These are phyloP conservation scores for Pasiphila rectangulata DNA, from an alignment of 2,888 invertebrate species.

Conservation along the genomic window DNA sequence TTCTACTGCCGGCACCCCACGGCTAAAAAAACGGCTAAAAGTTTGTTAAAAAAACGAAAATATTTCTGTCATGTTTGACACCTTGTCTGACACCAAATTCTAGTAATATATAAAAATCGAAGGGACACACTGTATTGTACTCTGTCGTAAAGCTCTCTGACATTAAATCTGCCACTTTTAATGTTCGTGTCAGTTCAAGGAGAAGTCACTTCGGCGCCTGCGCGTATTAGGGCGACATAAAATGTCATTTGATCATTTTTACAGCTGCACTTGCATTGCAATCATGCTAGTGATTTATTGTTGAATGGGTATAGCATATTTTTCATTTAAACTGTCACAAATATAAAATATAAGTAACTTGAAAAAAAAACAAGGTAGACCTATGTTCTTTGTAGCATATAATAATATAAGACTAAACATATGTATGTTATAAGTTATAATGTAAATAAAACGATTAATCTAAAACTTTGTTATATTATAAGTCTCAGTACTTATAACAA, in stretches of 20 bases:
- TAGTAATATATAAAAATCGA: neutral
- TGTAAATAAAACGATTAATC: too few relatives aligned
- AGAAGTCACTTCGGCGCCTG: constrained; percentile 48
- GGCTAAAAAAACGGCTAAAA: too few relatives aligned
- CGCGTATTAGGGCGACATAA: constrained; percentile 36
- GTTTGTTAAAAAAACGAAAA: too few relatives aligned
- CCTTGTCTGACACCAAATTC: too few relatives aligned
- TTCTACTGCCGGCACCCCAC: too few relatives aligned
- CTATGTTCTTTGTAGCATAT: too few relatives aligned
- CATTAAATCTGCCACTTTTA: constrained; percentile 66
- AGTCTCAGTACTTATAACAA: too few relatives aligned
- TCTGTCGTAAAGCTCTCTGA: constrained; percentile 41
- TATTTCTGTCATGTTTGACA: too few relatives aligned
- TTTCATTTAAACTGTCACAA: neutral
- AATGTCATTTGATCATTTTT: constrained; percentile 63
- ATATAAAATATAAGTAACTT: neutral
- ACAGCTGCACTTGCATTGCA: constrained; percentile 61
- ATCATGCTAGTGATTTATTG: constrained; percentile 51
- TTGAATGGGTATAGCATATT: constrained; percentile 29
- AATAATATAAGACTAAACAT: too few relatives aligned
- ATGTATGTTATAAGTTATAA: too few relatives aligned
- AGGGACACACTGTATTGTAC: constrained; percentile 3
- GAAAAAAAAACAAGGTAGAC: too few relatives aligned
- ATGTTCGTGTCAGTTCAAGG: constrained; percentile 65
- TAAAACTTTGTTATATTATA: too few relatives aligned